A percentile compares a stretch with the other conserved stretches of the same genome.
Evolutionary conservation across 1,140 invertebrate species (phyloP).

Genomic region (Proales similis): DNA sequence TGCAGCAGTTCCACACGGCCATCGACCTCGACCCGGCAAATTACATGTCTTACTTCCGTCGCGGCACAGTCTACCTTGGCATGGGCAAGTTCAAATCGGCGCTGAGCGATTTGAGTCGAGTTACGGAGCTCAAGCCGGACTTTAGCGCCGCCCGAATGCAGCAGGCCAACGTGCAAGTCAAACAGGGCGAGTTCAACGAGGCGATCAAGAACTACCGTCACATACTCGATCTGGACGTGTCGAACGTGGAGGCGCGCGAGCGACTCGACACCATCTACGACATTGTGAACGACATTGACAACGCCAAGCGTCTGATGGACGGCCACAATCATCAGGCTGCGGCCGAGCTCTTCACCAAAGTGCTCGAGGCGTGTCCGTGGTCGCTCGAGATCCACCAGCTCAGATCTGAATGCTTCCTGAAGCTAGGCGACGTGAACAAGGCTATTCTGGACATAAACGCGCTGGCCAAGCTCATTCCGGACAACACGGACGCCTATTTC

Average conservation of each 20-base stretch:
- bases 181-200: conserved; percentile 73
- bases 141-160: conserved; percentile 81
- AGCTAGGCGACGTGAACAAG: conserved; percentile 68
- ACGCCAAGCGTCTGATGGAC: conserved; percentile 63
- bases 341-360: conserved; percentile 62
- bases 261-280: conserved; percentile 62
- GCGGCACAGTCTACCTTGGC: conserved; percentile 92
- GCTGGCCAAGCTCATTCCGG: conserved; percentile 77
- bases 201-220: conserved; percentile 73
- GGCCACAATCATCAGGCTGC: conserved; percentile 65
- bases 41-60: conserved; percentile 72
- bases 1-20: conserved; percentile 94
- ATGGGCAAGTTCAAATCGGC: conserved; percentile 91
- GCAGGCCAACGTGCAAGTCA: conserved; percentile 75
- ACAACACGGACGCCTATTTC: conserved; percentile 80
- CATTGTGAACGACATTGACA: conserved; percentile 61
- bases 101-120: conserved; percentile 80
- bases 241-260: conserved; percentile 67
- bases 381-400: conserved; percentile 71
- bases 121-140: conserved; percentile 85
- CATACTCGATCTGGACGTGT: conserved; percentile 66
- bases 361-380: conserved; percentile 85
- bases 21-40: conserved; percentile 91
- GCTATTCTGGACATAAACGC: conserved; percentile 83
- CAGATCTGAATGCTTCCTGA: conserved; percentile 73